Percentiles rank a stretch among this genome's conserved stretches.
Conservation (phyloP, 2,888 invertebrate species). For the Kuschelorhynchus macadamiae region DNA sequence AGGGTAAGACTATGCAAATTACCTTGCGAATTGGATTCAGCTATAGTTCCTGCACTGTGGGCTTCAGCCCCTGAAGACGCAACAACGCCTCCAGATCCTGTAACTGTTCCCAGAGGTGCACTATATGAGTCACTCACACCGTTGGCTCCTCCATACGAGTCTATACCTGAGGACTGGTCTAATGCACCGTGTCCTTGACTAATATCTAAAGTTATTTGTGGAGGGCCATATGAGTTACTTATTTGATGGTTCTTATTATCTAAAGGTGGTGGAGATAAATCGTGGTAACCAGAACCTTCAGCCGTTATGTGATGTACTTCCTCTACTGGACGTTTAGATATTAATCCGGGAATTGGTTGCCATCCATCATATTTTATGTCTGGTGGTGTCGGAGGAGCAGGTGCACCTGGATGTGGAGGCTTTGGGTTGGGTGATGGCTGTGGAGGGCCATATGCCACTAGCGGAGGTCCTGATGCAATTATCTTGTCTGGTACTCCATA, state of each 20-base stretch:
- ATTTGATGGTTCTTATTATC: conserved; percentile 50
- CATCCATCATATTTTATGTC: conserved; percentile 87
- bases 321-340: conserved; percentile 61
- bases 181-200: conserved; percentile 34
- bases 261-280: conserved; percentile 62
- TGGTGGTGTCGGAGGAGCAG: conserved; percentile 82
- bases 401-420: conserved; percentile 78
- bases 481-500: conserved; percentile 68
- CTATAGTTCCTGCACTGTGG: conserved; percentile 19
- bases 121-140: conserved; percentile 71
- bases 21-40: conserved; percentile 21
- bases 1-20: conserved; percentile 26
- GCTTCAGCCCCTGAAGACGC: conserved; percentile 63
- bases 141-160: conserved; percentile 49
- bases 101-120: conserved; percentile 69
- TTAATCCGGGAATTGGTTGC: conserved; percentile 86
- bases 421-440: conserved; percentile 72
- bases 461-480: conserved; percentile 60
- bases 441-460: conserved; percentile 72
- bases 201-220: conserved; percentile 31
- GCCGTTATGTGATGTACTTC: conserved; percentile 61
- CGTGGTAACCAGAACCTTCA: conserved; percentile 65
- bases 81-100: conserved; percentile 66
- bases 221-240: conserved; percentile 33
- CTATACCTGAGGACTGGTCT: conserved; percentile 39